Evolutionary conservation across 2,797 vertebrate genomes (phyloP).

Genomic region (Rhyacichthys aspro): DNA sequence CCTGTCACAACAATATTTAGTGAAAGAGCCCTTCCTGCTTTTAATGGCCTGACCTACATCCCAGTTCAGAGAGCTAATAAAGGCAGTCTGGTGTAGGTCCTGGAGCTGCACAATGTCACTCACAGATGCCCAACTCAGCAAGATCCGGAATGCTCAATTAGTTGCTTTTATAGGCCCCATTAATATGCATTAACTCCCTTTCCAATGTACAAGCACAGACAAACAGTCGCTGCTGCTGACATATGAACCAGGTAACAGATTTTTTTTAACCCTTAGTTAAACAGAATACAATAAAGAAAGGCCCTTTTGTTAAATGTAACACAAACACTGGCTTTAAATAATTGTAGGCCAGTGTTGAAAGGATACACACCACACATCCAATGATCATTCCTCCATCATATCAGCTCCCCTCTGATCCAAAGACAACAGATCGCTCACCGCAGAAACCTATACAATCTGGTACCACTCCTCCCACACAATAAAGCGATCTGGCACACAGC

Average conservation of each 20-base stretch:
- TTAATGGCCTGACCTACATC: slow-evolving; percentile 97
- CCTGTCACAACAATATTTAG: slow-evolving; percentile 75
- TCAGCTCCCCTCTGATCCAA: slow-evolving; percentile 34
- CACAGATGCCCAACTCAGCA: slow-evolving; percentile 94
- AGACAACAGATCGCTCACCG: slow-evolving; percentile 56
- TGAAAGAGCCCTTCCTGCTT: slow-evolving; percentile 85
- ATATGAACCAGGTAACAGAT: slow-evolving; percentile 39
- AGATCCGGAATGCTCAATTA: slow-evolving; percentile 97
- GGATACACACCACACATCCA: slow-evolving; percentile 1
- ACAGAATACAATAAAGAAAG: slow-evolving; percentile 25
- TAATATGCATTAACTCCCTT: slow-evolving; percentile 84
- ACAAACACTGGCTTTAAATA: not conserved
- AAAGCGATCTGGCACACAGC: slow-evolving; percentile 75
- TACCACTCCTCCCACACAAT: slow-evolving; percentile 76
- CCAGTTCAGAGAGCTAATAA: slow-evolving; percentile 96
- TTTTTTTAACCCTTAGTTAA: slow-evolving; percentile 22
- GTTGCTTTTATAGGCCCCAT: slow-evolving; percentile 89
- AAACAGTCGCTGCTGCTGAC: slow-evolving; percentile 59
- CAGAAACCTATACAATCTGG: slow-evolving; percentile 75
- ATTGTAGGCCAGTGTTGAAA: slow-evolving; percentile 1
- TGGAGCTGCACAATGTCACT: slow-evolving; percentile 96
- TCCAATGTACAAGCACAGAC: slow-evolving; percentile 59
- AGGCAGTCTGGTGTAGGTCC: slow-evolving; percentile 93
- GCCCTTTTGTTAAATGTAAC: not conserved
- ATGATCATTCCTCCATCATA: slow-evolving; percentile 39